Evolutionary conservation across 1,140 invertebrate species (phyloP).

Genomic region (Neoseiulus cucumeris): DNA sequence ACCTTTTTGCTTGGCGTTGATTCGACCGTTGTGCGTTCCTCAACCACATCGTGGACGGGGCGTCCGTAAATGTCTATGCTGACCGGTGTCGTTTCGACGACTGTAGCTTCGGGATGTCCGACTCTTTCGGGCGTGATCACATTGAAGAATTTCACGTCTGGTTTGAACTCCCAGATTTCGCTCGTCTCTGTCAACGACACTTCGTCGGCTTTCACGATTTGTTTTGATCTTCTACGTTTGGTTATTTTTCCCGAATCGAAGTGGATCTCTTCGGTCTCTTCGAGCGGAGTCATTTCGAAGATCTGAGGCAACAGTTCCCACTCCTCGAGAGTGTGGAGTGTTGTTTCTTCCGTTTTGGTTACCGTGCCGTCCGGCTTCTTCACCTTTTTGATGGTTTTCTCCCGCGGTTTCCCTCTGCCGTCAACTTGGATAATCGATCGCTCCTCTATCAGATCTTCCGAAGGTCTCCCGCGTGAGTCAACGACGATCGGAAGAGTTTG

Average conservation of each 20-base stretch:
- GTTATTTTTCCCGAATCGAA: neutral
- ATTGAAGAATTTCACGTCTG: neutral
- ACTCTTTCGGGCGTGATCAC: neutral
- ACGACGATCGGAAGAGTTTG: neutral
- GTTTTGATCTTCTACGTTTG: neutral
- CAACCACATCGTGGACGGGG: neutral
- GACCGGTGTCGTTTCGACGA: neutral
- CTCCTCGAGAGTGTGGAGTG: neutral
- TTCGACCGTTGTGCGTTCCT: neutral
- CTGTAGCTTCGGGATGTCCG: neutral
- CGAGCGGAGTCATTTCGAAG: neutral
- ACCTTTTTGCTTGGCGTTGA: neutral
- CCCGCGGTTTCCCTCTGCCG: neutral
- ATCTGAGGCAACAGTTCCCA: neutral
- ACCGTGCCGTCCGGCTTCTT: conserved; percentile 1
- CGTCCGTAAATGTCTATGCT: neutral
- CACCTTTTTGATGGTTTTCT: conserved; percentile 12
- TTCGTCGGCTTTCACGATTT: neutral
- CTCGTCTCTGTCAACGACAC: neutral
- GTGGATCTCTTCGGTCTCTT: neutral
- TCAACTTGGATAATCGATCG: neutral
- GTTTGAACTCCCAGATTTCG: conserved; percentile 2
- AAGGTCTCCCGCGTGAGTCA: neutral
- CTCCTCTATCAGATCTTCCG: neutral
- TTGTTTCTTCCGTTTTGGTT: neutral